Evolutionary conservation across 1,140 invertebrate species (phyloP), one percentile per base, ranked within the genome.

Genomic region (Drosophila jambulina): DNA sequence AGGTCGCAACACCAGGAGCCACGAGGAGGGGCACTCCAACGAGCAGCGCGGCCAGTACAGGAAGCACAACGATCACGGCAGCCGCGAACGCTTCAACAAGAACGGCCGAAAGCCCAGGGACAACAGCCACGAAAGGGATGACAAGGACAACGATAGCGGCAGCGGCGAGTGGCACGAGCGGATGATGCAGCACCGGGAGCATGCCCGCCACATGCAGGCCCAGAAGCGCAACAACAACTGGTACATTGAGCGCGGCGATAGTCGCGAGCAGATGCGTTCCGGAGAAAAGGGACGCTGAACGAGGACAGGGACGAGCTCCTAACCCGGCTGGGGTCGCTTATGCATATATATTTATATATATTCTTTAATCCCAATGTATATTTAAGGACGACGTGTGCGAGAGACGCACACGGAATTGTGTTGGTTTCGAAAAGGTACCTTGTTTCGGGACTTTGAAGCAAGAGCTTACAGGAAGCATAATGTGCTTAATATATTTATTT

Each of bases 81-180:
- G 67, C 23, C 36, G 48, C 6, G 62, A 40, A 3, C 57, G 62
- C 3, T 59, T 27, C 34, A 63, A 63, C 6, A 64, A 64, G 15
- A 60, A 60, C 17, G 21, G 23, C 25, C 19, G 23, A 21, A 64
- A 36, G 25, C 9, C 8, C 56, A n/a, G 15, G 4, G 56, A 62
- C 15, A 48, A 54, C 13, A 57, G 51, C 40, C 29, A 38, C 12
- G 56, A 65, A 13, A 12, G 53, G 21, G 21, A 60, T 17, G 53
- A 54, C 1, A 46, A 54, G n/a, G 51, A 67, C 8, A 42, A 90
- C 25, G 69, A 84, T 6, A 80, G 77, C n/a, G 71, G 57, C 59
- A 86, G 74, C 51, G 86, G 81, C 32, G 91, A 92, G 69, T 92
- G 91, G 91, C 82, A 92, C 43, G 82, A 77, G 10, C 74, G 77